Percentiles rank a stretch among this genome's conserved stretches.
phyloP scores from a whole-genome alignment of 2,888 invertebrate genomes.

The Polydrusus tereticollis region DNA sequence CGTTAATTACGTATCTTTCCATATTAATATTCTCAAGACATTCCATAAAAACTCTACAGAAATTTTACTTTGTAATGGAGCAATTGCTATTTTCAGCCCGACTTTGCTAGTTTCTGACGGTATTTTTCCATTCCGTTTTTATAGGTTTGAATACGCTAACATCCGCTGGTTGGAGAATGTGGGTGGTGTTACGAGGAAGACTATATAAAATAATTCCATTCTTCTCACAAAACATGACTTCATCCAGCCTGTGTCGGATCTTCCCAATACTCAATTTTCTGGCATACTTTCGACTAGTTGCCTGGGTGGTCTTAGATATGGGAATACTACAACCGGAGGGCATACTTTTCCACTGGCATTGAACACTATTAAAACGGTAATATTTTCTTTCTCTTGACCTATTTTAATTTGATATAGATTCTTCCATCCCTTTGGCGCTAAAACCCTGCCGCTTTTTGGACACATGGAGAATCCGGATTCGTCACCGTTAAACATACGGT shows the following conservation, averaged over 20 bases:
- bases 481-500: conserved; percentile 58
- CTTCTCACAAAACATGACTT: too few relatives aligned
- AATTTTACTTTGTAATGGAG: conserved; percentile 52
- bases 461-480: conserved; percentile 60
- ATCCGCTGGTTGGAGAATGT: conserved; percentile 55
- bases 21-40: conserved; percentile 24
- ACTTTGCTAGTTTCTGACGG: conserved; percentile 46
- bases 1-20: conserved; percentile 27
- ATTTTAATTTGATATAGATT: conserved; percentile 53
- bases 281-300: conserved; percentile 49
- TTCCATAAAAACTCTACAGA: conserved; percentile 51
- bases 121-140: conserved; percentile 54
- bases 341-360: conserved; percentile 42
- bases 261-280: conserved; percentile 47
- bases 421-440: conserved; percentile 51
- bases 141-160: conserved; percentile 54
- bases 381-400: conserved; percentile 53
- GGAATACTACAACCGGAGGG: conserved; percentile 49
- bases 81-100: conserved; percentile 45
- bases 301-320: conserved; percentile 50
- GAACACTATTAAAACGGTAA: conserved; percentile 55
- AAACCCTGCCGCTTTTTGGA: conserved; percentile 49
- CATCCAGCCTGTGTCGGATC: conserved; percentile 56
- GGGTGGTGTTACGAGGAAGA: conserved; percentile 44
- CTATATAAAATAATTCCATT: too few relatives aligned